These are phyloP conservation scores for Athalia circularis DNA, from an alignment of 2,888 invertebrate genomes.

Conservation along the genomic window DNA sequence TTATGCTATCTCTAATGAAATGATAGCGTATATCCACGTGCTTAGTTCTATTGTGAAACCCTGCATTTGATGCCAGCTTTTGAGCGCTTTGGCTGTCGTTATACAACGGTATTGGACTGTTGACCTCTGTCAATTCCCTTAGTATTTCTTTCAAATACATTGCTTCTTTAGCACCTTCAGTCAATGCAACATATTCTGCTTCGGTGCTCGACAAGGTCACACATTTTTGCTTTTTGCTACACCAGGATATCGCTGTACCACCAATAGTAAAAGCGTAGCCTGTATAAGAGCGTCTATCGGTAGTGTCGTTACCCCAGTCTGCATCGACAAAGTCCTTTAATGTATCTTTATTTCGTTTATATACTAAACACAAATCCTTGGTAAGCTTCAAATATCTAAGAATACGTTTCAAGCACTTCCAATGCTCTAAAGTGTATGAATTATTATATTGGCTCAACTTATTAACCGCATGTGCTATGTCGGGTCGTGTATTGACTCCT, in stretches of 20 bases:
- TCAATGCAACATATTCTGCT: constrained; percentile 22
- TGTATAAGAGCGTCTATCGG: constrained; percentile 34
- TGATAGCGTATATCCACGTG: constrained; percentile 22
- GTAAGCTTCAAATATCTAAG: constrained; percentile 35
- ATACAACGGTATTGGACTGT: constrained; percentile 10
- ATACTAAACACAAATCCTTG: constrained; percentile 20
- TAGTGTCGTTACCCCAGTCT: constrained; percentile 33
- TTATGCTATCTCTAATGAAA: constrained; percentile 5
- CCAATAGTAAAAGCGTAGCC: constrained; percentile 24
- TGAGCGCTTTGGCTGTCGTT: constrained; percentile 37
- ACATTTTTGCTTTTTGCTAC: constrained; percentile 30
- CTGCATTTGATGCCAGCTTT: constrained; percentile 4
- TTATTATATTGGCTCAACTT: constrained; percentile 34
- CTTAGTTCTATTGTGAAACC: constrained; percentile 11
- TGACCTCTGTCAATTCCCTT: constrained; percentile 2
- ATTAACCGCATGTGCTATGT: constrained; percentile 28
- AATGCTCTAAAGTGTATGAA: constrained; percentile 6
- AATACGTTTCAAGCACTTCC: constrained; percentile 25
- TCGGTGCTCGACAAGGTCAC: constrained; percentile 22
- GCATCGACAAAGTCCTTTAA: constrained; percentile 36
- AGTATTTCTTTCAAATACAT: constrained; percentile 7
- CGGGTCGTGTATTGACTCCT: constrained; percentile 44
- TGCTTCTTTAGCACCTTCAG: constrained; percentile 18
- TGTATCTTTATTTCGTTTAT: background rate
- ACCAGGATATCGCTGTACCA: constrained; percentile 23